Conservation (phyloP, 2,797 vertebrate species). For the Ctenosaura bakeri region DNA sequence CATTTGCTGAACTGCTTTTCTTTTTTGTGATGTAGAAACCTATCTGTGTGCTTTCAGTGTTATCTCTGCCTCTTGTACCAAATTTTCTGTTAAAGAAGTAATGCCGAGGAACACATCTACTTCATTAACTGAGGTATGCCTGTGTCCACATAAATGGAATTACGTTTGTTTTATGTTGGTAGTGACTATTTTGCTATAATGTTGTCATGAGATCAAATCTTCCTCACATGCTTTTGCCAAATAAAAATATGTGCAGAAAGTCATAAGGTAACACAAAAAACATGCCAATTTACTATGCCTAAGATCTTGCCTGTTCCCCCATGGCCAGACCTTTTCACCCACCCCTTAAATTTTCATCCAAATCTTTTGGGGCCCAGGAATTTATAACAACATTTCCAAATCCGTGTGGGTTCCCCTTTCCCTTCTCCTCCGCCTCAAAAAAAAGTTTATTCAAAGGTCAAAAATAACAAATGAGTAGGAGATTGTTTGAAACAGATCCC, state of each 20-base stretch:
- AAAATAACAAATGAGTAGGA: slow-evolving; percentile 35
- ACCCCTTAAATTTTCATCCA: slow-evolving; percentile 2
- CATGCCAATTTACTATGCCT: no score
- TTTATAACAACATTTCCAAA: slow-evolving; percentile 7
- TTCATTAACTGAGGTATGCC: no score
- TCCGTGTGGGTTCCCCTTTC: background rate
- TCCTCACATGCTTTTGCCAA: background rate
- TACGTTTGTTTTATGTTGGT: no score
- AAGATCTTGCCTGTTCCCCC: background rate
- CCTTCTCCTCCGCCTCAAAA: background rate
- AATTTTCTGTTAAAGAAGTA: no score
- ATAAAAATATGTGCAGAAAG: background rate
- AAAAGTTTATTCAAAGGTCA: background rate
- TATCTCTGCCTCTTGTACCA: no score
- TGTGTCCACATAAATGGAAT: no score
- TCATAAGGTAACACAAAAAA: background rate
- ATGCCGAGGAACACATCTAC: no score
- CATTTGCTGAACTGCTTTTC: no score
- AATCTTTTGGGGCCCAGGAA: background rate
- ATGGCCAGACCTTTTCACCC: background rate
- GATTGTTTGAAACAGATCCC: slow-evolving; percentile 29
- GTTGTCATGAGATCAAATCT: no score
- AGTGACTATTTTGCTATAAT: no score
- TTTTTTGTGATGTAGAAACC: no score
- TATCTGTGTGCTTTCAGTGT: no score